These are phyloP conservation scores for Dicerorhinus sumatrensis DNA, from an alignment of 2,113 vertebrate species.

Conservation along the genomic window DNA sequence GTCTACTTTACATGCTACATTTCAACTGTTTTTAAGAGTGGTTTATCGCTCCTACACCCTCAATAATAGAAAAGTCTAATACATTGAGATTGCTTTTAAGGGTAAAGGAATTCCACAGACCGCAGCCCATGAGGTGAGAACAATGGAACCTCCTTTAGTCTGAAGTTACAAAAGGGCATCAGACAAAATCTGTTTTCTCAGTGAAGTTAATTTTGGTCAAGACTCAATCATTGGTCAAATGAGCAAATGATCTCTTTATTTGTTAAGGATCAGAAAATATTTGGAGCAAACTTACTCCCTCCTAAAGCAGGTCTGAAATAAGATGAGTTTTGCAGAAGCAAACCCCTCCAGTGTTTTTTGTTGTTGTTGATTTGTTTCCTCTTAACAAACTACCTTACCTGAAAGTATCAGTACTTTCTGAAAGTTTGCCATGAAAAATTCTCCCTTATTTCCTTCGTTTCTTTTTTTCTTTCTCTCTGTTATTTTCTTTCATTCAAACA, in stretches of 20 bases:
- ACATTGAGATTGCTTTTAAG: neutral
- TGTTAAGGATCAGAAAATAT: neutral
- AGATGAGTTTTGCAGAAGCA: neutral
- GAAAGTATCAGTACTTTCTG: neutral
- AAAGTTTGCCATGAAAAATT: neutral
- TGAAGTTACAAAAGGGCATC: neutral
- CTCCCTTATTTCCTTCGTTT: neutral
- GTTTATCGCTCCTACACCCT: neutral
- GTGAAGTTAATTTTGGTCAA: neutral
- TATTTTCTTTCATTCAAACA: neutral
- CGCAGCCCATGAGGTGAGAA: neutral
- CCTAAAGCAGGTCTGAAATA: neutral
- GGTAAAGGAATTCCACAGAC: neutral
- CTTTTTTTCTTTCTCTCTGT: neutral
- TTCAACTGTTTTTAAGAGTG: neutral
- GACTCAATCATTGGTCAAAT: neutral
- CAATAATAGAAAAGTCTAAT: neutral
- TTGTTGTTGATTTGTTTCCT: neutral
- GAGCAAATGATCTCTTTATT: neutral
- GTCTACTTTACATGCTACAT: neutral
- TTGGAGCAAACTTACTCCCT: neutral
- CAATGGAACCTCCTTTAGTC: neutral
- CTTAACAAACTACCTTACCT: neutral
- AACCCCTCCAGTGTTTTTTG: neutral
- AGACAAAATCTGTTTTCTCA: neutral